Conservation (phyloP, 1,140 invertebrate species). For the Drosophila pallidifrons region DNA sequence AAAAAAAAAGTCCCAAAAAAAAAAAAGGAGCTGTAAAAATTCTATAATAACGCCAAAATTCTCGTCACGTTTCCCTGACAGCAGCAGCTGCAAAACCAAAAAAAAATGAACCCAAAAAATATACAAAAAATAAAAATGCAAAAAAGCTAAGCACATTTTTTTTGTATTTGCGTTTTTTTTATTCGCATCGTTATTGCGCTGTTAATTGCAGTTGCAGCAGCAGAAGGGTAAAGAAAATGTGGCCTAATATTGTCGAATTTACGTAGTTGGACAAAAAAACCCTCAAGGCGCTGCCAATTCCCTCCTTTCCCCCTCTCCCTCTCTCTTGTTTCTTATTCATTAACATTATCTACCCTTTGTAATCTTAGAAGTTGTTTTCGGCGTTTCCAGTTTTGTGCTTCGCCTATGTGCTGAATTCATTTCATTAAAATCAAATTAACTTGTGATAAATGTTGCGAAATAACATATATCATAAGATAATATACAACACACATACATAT, state of each 20-base stretch:
- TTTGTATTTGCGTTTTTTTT: slow-evolving; percentile 3
- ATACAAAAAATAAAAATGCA: slow-evolving; percentile 6
- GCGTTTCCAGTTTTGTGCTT: slow-evolving; percentile 62
- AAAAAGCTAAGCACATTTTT: slow-evolving; percentile 59
- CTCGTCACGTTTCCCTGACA: slow-evolving; percentile 65
- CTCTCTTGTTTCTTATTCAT: slow-evolving; percentile 60
- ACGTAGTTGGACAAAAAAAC: slow-evolving; percentile 43
- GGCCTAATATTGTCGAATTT: slow-evolving; percentile 82
- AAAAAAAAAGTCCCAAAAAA: slow-evolving; percentile 32
- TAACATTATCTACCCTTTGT: slow-evolving; percentile 82
- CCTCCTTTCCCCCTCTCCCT: not conserved
- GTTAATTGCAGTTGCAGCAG: slow-evolving; percentile 70
- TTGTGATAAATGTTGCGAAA: slow-evolving; percentile 82
- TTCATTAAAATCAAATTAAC: slow-evolving; percentile 84
- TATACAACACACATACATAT: not conserved
- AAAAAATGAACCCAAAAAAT: slow-evolving; percentile 5
- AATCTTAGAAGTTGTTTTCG: slow-evolving; percentile 59
- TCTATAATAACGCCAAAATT: slow-evolving; percentile 68
- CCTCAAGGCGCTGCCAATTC: slow-evolving; percentile 25
- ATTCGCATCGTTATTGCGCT: slow-evolving; percentile 44
- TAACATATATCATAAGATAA: slow-evolving; percentile 77
- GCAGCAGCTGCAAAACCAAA: slow-evolving; percentile 60
- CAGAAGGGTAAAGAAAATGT: slow-evolving; percentile 47
- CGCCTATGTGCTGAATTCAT: slow-evolving; percentile 66
- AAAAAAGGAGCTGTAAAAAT: slow-evolving; percentile 65